Conservation (phyloP, 2,888 invertebrate species). For the Steromphala cineraria region DNA sequence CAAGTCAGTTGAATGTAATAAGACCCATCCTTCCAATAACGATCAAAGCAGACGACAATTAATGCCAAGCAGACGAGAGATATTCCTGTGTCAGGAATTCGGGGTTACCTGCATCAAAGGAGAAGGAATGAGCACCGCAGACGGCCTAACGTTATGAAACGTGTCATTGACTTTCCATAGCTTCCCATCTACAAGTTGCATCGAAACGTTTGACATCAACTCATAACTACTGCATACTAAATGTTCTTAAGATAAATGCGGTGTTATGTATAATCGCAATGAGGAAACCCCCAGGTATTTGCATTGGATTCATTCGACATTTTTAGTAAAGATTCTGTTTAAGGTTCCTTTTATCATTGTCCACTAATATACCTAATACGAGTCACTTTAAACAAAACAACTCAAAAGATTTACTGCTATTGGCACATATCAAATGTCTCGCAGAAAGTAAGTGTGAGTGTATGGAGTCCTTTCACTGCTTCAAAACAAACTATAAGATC, state of each 20-base stretch:
- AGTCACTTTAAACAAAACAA: too few species aligned
- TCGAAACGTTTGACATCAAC: not conserved
- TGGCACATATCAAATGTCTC: too few species aligned
- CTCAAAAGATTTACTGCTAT: too few species aligned
- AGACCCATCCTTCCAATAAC: slow-evolving; percentile 5
- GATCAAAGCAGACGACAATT: slow-evolving; percentile 9
- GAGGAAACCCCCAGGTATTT: too few species aligned
- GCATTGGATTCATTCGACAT: too few species aligned
- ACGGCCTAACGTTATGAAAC: slow-evolving; percentile 12
- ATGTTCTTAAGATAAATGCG: slow-evolving; percentile 8
- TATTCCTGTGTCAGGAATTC: not conserved
- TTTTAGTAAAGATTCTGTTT: too few species aligned
- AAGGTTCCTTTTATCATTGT: too few species aligned
- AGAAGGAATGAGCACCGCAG: not conserved
- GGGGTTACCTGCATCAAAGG: not conserved
- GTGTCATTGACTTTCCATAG: slow-evolving; percentile 9
- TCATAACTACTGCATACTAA: not conserved
- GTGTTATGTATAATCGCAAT: too few species aligned
- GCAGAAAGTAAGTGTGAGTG: too few species aligned
- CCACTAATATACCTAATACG: too few species aligned
- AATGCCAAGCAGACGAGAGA: not conserved
- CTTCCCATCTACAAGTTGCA: not conserved
- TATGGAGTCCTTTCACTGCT: too few species aligned
- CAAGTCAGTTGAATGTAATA: slow-evolving; percentile 9
- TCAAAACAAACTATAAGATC: too few species aligned